Evolutionary conservation across 1,140 invertebrate genomes (phyloP), one percentile per base, ranked within the genome.

Genomic region (Pogonomyrmex barbatus): DNA sequence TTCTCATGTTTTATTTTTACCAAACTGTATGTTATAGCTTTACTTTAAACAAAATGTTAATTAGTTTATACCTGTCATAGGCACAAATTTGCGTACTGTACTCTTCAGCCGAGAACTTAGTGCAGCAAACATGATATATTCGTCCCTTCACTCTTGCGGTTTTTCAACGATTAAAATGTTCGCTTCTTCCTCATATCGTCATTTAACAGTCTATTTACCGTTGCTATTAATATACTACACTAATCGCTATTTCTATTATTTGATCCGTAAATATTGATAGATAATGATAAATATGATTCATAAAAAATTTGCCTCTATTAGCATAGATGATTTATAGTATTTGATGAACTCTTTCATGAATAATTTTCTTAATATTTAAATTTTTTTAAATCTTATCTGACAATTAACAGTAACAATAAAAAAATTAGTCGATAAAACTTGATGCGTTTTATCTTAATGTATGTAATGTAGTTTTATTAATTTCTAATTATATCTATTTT

Each of bases 101-200:
- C n/a, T 75, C 52, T 12, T 58, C 36, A 24, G 24, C 2, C 9
- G 33, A 71, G 17, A 52, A 65, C 24, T 65, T n/a, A 65, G 65
- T n/a, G 12, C 33, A 73, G 4, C 17, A 73, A 73, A 73, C 36
- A 58, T 56, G n/a, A 1, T 54, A 30, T 50, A 73, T 24, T 39
- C 33, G n/a, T 73, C 52, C 70, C n/a, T 56, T 54, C 50, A 73
- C 9, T 73, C 70, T 58, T 73, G 70, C 70, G 52, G 70, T 58
- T 73, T 58, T 58, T 58, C 52, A 73, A 39, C 52, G 50, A 50
- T 39, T 17, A 73, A 12, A 73, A 12, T 73, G 39, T 50, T 39
- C 8, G 8, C 9, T 56, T 73, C 50, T 68, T 68, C 12, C 42
- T 68, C 12, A 50, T 30, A 50, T 0, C 1, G 10, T 33, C 47